Evolutionary conservation across 2,888 invertebrate species (phyloP), one percentile per base, ranked within the genome.

Genomic region (Kuschelorhynchus macadamiae): DNA sequence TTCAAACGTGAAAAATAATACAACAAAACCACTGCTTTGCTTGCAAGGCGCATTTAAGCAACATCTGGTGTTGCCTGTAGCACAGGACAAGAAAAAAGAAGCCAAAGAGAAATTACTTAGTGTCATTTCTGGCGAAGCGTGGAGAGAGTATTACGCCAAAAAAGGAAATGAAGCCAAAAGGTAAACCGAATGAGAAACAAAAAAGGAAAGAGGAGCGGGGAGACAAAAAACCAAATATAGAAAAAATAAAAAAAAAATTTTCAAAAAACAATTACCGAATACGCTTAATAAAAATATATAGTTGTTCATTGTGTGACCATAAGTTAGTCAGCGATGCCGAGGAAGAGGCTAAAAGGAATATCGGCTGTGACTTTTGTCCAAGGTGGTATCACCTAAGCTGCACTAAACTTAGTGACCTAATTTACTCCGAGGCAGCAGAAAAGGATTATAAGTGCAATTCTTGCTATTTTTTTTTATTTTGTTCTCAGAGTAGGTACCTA

Each of bases 381-480:
- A 52, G 33, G 8, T 52, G 52, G 52, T 52, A 20, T 52, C 52
- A 52, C 21, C 11, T 32, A 32, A 2, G 32, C 8, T 52, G 52
- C 16, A 52, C 52, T 7, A 33, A 52, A 33, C 18, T 52, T n/a
- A 16, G 11, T 17, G 16, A 21, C 17, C 12, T 52, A 8, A 3
- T 14, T 16, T 33, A 33, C 21, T 11, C 11, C 11, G 14, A 9
- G 17, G 52, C 33, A 52, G 52, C 30, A 33, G 8, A 4, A 20
- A 20, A 20, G 25, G 47, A 47, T 25, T 25, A 47, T 21, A 47
- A 25, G 12, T 47, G 47, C 18, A 17, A 18, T 18, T 44, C 4
- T 16, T 44, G 18, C 18, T 36, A 36, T 7, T 36, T 36, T 36
- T 32, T 32, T n/a, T n/a, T 32, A 8, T n/a, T n/a, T 7, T 25